Conservation (phyloP, 2,113 vertebrate species). For the Daboia siamensis region DNA sequence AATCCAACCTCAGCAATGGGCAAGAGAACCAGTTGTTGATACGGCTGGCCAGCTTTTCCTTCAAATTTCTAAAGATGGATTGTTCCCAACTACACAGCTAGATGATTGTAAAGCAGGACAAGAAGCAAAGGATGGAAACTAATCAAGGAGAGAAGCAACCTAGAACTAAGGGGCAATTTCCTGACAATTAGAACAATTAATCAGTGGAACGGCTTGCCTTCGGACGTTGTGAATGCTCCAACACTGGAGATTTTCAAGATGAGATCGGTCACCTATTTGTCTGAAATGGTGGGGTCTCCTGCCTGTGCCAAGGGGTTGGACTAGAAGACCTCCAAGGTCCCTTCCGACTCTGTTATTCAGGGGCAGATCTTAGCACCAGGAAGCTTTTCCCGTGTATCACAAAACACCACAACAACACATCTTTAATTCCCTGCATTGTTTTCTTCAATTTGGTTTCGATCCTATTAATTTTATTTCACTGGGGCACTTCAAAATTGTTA, state of each 20-base stretch:
- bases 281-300: background rate
- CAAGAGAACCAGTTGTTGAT: no score
- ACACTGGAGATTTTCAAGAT: background rate
- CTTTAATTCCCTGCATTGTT: background rate
- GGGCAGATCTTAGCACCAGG: background rate
- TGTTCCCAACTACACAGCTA: no score
- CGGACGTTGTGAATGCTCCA: background rate
- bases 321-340: background rate
- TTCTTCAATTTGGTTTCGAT: background rate
- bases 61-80: no score
- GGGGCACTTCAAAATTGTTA: background rate
- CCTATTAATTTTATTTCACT: background rate
- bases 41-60: no score
- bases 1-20: no score
- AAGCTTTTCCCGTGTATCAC: background rate
- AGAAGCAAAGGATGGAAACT: no score
- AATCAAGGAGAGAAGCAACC: no score
- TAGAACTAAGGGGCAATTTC: no score
- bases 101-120: no score
- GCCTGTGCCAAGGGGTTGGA: background rate
- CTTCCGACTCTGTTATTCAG: background rate
- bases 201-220: background rate
- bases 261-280: fast-evolving
- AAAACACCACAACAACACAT: background rate
- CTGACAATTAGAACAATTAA: background rate